These are phyloP conservation scores for Machimus atricapillus DNA, from an alignment of 2,888 invertebrate genomes.

Conservation along the genomic window DNA sequence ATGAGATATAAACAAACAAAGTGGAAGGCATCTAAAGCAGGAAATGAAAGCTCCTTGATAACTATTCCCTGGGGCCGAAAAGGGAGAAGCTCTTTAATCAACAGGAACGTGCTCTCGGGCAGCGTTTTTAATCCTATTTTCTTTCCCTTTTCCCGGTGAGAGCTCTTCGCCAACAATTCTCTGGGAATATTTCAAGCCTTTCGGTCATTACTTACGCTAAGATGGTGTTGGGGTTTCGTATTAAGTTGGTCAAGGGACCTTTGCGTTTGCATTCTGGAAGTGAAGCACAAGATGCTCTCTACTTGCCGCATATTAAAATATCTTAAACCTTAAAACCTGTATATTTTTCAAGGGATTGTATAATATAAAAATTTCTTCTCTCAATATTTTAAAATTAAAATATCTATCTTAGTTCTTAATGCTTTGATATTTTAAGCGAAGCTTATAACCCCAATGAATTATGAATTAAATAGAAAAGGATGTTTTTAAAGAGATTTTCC, in stretches of 20 bases:
- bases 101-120: constrained; percentile 7
- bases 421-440: neutral
- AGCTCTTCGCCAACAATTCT: neutral
- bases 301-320: neutral
- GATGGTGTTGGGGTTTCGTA: neutral
- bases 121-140: constrained; percentile 6
- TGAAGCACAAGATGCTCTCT: neutral
- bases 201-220: neutral
- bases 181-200: neutral
- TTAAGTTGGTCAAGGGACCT: neutral
- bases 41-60: constrained; percentile 27
- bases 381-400: neutral
- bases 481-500: neutral
- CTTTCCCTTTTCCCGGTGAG: neutral
- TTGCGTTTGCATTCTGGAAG: neutral
- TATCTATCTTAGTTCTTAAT: neutral
- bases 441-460: neutral
- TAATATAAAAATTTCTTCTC: neutral
- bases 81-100: constrained; percentile 25
- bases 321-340: neutral
- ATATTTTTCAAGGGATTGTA: neutral
- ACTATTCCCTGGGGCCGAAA: neutral
- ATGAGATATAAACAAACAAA: constrained; percentile 21
- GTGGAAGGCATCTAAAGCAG: constrained; percentile 12
- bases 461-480: neutral